phyloP scores from a whole-genome alignment of 2,797 vertebrate species.

The Lagocephalus sceleratus region DNA sequence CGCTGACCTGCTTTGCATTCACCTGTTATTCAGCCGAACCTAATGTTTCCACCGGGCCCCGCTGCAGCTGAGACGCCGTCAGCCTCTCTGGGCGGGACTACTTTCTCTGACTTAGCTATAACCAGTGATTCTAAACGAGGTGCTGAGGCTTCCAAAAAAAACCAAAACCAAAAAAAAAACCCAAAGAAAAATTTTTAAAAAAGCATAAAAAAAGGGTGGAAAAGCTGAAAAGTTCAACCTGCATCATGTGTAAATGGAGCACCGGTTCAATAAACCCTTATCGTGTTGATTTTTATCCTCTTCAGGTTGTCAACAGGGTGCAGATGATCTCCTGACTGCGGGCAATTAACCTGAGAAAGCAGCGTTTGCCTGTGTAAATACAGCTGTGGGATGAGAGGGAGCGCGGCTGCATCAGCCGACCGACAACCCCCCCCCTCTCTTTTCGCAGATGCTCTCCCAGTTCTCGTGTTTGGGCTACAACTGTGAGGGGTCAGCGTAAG shows the following conservation, averaged over 20 bases:
- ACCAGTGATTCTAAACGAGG: too few species aligned
- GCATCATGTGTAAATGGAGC: slow-evolving; percentile 10
- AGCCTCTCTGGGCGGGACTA: slow-evolving; percentile 47
- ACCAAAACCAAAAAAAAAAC: too few species aligned
- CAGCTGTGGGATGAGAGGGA: slow-evolving; percentile 41
- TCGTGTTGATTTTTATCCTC: background rate
- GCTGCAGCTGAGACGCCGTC: slow-evolving; percentile 61
- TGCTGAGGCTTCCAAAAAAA: too few species aligned
- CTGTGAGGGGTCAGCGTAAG: slow-evolving; percentile 72
- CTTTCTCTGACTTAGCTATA: too few species aligned
- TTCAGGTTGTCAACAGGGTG: slow-evolving; percentile 8
- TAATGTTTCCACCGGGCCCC: slow-evolving; percentile 66
- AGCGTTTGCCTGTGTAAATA: slow-evolving; percentile 40
- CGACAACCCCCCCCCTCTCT: slow-evolving; percentile 20
- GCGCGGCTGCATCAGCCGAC: slow-evolving; percentile 22
- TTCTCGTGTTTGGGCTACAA: slow-evolving; percentile 73
- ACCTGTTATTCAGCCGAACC: slow-evolving; percentile 71
- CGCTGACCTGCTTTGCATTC: slow-evolving; percentile 74
- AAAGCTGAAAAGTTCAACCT: background rate
- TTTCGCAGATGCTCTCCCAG: slow-evolving; percentile 63
- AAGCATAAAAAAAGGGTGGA: too few species aligned
- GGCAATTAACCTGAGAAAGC: slow-evolving; percentile 40
- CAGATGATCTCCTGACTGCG: slow-evolving; percentile 35
- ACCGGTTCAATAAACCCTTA: background rate
- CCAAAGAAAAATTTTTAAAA: too few species aligned